Evolutionary conservation across 2,888 invertebrate species (phyloP).

Genomic region (Caenorhabditis doughertyi): DNA sequence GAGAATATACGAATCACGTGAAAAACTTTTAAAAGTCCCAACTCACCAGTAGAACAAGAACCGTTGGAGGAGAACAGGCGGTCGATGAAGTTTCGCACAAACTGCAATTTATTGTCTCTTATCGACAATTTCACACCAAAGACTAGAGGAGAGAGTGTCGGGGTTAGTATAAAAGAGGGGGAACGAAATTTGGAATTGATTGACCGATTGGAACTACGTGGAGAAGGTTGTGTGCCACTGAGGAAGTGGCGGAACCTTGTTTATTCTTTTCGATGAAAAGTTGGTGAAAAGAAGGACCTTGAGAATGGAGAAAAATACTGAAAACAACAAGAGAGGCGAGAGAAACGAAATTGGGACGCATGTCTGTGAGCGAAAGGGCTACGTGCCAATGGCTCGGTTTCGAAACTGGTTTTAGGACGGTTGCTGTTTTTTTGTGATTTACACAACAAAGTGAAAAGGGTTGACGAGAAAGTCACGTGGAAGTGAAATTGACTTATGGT

Average conservation of each 20-base stretch:
- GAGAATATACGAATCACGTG: not conserved
- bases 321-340: conserved; percentile 43
- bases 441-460: conserved; percentile 21
- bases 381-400: conserved; percentile 53
- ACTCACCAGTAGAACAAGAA: conserved; percentile 41
- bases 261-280: conserved; percentile 43
- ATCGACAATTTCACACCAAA: conserved; percentile 44
- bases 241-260: conserved; percentile 28
- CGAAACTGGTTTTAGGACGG: conserved; percentile 49
- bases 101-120: conserved; percentile 46
- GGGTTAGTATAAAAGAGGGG: conserved; percentile 2
- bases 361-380: conserved; percentile 26
- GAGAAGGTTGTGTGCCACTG: conserved; percentile 11
- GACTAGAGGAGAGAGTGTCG: not conserved
- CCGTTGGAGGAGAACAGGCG: conserved; percentile 24
- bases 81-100: conserved; percentile 40
- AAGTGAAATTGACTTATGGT: conserved; percentile 7
- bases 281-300: conserved; percentile 25
- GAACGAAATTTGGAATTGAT: not conserved
- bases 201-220: not conserved
- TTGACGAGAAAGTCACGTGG: conserved; percentile 37
- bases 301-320: conserved; percentile 30
- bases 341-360: conserved; percentile 45
- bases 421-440: conserved; percentile 48
- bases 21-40: conserved; percentile 22